phyloP scores from a whole-genome alignment of 2,113 vertebrate species.

The Hippolais icterina region DNA sequence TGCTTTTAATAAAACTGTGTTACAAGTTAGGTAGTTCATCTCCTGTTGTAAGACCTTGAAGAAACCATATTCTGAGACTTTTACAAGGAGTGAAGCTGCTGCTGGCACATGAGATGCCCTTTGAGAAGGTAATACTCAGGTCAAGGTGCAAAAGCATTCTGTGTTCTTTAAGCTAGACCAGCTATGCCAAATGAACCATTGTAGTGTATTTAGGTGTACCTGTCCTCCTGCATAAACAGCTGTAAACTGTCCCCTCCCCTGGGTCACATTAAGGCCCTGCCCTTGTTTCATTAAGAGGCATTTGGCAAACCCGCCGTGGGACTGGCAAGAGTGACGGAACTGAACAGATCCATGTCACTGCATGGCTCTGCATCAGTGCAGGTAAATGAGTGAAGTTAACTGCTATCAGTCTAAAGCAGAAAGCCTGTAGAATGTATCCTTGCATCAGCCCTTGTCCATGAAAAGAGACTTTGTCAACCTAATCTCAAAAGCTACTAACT shows the following conservation, averaged over 20 bases:
- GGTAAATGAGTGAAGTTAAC: neutral
- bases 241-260: neutral
- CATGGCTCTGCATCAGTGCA: neutral
- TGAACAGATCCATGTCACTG: fast-evolving
- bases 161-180: neutral
- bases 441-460: neutral
- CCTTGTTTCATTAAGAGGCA: neutral
- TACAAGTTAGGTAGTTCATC: neutral
- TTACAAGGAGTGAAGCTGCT: neutral
- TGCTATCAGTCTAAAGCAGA: neutral
- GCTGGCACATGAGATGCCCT: neutral
- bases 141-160: neutral
- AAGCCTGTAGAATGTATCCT: neutral
- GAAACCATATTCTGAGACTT: neutral
- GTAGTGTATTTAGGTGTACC: neutral
- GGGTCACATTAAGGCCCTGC: neutral
- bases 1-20: neutral
- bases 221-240: neutral
- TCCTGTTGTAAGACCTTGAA: neutral
- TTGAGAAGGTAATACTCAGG: neutral
- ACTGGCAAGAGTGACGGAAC: neutral
- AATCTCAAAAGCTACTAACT: neutral
- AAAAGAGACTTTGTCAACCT: neutral
- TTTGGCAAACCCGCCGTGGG: neutral
- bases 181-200: neutral